Evolutionary conservation across 2,888 invertebrate genomes (phyloP).

Genomic region (Lapara coniferarum): DNA sequence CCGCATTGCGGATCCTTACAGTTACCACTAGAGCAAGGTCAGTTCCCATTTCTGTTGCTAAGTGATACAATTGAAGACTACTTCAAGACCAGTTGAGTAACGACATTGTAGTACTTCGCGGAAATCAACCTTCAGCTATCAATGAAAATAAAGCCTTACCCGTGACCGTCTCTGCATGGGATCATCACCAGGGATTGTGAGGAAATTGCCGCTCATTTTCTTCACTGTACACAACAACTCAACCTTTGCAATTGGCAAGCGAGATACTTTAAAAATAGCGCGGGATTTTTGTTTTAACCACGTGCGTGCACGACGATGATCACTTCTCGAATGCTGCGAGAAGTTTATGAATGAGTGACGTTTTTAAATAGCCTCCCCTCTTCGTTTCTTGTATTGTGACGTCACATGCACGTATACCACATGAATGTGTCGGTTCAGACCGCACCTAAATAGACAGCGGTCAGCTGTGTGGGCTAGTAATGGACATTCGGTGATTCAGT

Average conservation of each 20-base stretch:
- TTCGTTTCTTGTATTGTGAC: constrained; percentile 49
- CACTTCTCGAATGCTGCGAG: constrained; percentile 61
- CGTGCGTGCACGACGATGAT: constrained; percentile 71
- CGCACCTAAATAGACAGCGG: constrained; percentile 58
- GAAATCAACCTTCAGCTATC: background rate
- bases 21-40: background rate
- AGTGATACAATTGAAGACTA: background rate
- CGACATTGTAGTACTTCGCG: constrained; percentile 7
- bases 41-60: background rate
- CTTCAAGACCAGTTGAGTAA: background rate
- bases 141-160: constrained; percentile 56
- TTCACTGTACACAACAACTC: constrained; percentile 50
- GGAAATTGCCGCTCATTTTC: constrained; percentile 80
- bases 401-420: constrained; percentile 53
- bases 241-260: constrained; percentile 46
- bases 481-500: constrained; percentile 24
- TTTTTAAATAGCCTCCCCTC: constrained; percentile 65
- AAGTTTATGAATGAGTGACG: constrained; percentile 81
- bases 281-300: constrained; percentile 38
- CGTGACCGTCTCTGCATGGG: constrained; percentile 69
- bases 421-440: constrained; percentile 68
- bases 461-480: constrained; percentile 27
- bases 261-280: constrained; percentile 46
- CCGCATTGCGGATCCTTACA: background rate
- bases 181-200: constrained; percentile 76